Evolutionary conservation across 2,888 invertebrate genomes (phyloP).

Genomic region (Polyommatus iphigenia): DNA sequence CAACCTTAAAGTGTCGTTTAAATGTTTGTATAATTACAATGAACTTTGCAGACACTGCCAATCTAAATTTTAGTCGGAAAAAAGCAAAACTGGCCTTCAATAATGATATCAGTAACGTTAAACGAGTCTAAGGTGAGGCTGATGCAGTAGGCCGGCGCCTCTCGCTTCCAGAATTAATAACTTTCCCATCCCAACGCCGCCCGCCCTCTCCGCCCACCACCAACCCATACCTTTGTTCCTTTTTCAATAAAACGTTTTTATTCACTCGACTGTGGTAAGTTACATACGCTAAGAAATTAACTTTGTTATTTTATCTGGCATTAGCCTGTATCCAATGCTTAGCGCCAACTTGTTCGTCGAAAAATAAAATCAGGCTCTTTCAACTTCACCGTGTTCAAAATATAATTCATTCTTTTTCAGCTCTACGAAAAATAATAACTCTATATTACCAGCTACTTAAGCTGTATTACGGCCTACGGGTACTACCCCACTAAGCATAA

Average conservation of each 20-base stretch:
- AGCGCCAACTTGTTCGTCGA: neutral
- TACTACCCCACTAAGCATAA: no score
- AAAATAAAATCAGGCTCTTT: neutral
- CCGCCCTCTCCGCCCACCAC: constrained; percentile 48
- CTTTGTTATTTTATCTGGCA: neutral
- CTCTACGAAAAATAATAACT: no score
- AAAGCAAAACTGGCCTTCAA: constrained; percentile 46
- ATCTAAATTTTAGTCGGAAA: constrained; percentile 4
- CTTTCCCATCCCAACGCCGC: constrained; percentile 64
- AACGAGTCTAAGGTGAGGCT: constrained; percentile 73
- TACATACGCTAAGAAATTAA: constrained; percentile 5
- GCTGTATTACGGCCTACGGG: no score
- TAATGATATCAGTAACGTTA: constrained; percentile 73
- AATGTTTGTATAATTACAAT: neutral
- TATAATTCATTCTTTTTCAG: neutral
- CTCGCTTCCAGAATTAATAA: constrained; percentile 79
- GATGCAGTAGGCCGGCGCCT: constrained; percentile 75
- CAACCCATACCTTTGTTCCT: constrained; percentile 48
- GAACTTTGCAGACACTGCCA: neutral
- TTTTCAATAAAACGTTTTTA: constrained; percentile 39
- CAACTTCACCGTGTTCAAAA: no score
- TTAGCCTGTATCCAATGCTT: neutral
- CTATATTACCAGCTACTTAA: no score
- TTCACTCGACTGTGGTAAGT: constrained; percentile 10
- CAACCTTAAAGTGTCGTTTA: no score